A percentile compares a stretch with the other conserved stretches of the same genome.
These are phyloP conservation scores for Acronicta leporina DNA, from an alignment of 2,888 invertebrate genomes.

Conservation along the genomic window DNA sequence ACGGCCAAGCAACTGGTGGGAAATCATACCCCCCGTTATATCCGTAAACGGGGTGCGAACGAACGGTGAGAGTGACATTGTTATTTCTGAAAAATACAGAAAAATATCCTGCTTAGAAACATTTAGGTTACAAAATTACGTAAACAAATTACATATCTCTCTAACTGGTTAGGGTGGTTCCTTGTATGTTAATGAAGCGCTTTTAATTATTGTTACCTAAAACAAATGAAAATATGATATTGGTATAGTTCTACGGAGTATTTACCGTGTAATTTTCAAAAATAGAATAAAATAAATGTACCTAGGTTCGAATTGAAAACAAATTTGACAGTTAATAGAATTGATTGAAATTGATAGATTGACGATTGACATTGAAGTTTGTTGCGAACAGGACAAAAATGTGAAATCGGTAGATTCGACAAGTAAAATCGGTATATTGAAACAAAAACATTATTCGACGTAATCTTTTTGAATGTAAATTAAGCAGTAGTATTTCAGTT, in stretches of 20 bases:
- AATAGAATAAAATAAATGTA: slow-evolving; percentile 19
- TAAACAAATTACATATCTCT: slow-evolving; percentile 66
- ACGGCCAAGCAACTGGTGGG: slow-evolving; percentile 90
- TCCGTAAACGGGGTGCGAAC: slow-evolving; percentile 92
- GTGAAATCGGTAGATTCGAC: too few species aligned
- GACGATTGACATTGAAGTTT: too few species aligned
- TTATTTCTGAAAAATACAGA: slow-evolving; percentile 44
- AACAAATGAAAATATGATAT: slow-evolving; percentile 12
- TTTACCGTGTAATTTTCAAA: slow-evolving; percentile 45
- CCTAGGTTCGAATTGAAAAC: not conserved
- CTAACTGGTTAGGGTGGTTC: not conserved
- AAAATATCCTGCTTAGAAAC: slow-evolving; percentile 5
- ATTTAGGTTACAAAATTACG: slow-evolving; percentile 74
- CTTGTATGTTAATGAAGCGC: not conserved
- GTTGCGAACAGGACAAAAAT: too few species aligned
- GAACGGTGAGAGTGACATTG: slow-evolving; percentile 91
- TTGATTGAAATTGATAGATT: too few species aligned
- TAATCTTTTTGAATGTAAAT: too few species aligned
- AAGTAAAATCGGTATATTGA: too few species aligned
- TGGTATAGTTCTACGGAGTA: not conserved
- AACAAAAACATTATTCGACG: too few species aligned
- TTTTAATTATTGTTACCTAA: not conserved
- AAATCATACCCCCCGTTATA: slow-evolving; percentile 90
- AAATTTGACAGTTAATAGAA: not conserved
- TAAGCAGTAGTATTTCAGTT: too few species aligned